Percentiles rank a stretch among this genome's conserved stretches.
These are phyloP conservation scores for Apodemia zela DNA, from an alignment of 2,888 invertebrate species.

Conservation along the genomic window DNA sequence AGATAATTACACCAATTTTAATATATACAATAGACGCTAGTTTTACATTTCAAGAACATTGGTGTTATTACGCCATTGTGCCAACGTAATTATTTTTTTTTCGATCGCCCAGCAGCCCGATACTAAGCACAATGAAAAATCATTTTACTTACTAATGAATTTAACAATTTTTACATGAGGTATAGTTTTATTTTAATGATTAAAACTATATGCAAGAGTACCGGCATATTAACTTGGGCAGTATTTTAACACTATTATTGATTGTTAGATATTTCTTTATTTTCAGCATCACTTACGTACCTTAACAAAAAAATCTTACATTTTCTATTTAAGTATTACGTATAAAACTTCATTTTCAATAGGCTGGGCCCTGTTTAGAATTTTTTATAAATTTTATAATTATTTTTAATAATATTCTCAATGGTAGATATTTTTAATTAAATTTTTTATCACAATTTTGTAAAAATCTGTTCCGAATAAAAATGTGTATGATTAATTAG, in stretches of 20 bases:
- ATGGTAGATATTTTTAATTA: background rate
- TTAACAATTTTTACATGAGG: too few relatives aligned
- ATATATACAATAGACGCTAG: too few relatives aligned
- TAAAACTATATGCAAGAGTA: background rate
- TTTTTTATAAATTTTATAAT: constrained; percentile 7
- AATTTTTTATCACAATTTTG: background rate
- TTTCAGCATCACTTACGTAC: constrained; percentile 5
- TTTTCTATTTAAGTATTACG: constrained; percentile 7
- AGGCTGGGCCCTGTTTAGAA: constrained; percentile 6
- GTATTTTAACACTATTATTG: background rate
- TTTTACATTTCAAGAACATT: too few relatives aligned
- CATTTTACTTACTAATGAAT: too few relatives aligned
- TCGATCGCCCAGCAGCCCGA: too few relatives aligned
- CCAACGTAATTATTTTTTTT: too few relatives aligned
- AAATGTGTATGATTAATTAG: too few relatives aligned
- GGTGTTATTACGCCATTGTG: too few relatives aligned
- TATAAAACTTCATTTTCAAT: constrained; percentile 6
- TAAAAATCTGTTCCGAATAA: too few relatives aligned
- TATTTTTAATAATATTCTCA: background rate
- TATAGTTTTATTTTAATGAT: too few relatives aligned
- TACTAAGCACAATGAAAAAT: too few relatives aligned
- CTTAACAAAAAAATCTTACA: constrained; percentile 1
- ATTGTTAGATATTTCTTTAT: constrained; percentile 5
- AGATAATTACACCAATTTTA: too few relatives aligned
- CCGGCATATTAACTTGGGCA: background rate